A percentile compares a stretch with the other conserved stretches of the same genome.
phyloP scores from a whole-genome alignment of 1,140 invertebrate genomes.

The Neelides sp. region DNA sequence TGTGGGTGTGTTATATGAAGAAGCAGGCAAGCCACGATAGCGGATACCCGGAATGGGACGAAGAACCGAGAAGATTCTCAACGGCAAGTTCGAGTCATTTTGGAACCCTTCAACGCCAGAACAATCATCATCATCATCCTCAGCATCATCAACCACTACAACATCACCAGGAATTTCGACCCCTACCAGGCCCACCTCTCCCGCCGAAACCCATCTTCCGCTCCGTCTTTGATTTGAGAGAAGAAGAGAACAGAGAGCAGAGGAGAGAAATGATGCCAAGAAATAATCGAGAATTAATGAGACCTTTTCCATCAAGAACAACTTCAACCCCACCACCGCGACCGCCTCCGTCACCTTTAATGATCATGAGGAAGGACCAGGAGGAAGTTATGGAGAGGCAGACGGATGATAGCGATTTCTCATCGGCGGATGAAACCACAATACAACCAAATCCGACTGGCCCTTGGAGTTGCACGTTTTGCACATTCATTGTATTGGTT shows the following conservation, averaged over 20 bases:
- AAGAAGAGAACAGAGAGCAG: constrained; percentile 49
- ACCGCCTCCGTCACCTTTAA: no score
- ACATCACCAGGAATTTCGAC: constrained; percentile 25
- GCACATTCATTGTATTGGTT: no score
- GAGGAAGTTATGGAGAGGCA: no score
- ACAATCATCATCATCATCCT: not conserved
- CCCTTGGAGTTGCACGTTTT: no score
- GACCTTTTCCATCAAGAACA: no score
- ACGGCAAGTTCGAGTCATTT: constrained; percentile 24
- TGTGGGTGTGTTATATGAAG: no score
- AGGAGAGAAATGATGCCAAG: not conserved
- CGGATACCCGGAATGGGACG: constrained; percentile 39
- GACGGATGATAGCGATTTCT: no score
- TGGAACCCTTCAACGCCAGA: constrained; percentile 23
- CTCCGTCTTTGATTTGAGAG: no score
- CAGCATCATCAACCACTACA: not conserved
- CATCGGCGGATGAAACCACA: no score
- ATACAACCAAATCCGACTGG: no score
- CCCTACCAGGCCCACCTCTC: constrained; percentile 27
- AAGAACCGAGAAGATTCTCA: constrained; percentile 29
- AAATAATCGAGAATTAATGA: constrained; percentile 1
- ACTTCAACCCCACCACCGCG: no score
- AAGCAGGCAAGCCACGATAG: constrained; percentile 37
- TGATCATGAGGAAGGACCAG: no score
- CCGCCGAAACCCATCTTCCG: constrained; percentile 7